Conservation (phyloP, 2,888 invertebrate species). For the Perizoma affinitatum region DNA sequence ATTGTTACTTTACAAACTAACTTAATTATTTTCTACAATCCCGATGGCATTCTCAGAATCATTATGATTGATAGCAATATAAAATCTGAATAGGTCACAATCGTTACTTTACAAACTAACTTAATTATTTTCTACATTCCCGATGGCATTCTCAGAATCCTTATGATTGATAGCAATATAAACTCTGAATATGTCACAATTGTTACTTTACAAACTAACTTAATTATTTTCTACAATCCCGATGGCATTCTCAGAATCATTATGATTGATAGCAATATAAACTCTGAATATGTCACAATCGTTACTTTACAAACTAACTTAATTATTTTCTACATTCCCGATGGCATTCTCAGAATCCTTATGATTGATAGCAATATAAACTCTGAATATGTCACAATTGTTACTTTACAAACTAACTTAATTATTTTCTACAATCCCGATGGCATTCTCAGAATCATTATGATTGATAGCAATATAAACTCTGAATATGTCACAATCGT, state of each 20-base stretch:
- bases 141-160: neutral
- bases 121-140: conserved; percentile 32
- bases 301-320: conserved; percentile 31
- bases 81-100: conserved; percentile 35
- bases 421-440: conserved; percentile 26
- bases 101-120: conserved; percentile 29
- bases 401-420: conserved; percentile 31
- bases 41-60: neutral
- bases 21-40: conserved; percentile 31
- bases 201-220: conserved; percentile 29
- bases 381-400: conserved; percentile 34
- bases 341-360: conserved; percentile 4
- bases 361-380: conserved; percentile 28
- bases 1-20: conserved; percentile 28
- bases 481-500: conserved; percentile 34
- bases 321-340: conserved; percentile 28
- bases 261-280: conserved; percentile 27
- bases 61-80: conserved; percentile 27
- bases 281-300: conserved; percentile 35
- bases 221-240: conserved; percentile 30
- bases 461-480: conserved; percentile 30
- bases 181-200: conserved; percentile 34
- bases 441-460: conserved; percentile 5
- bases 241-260: conserved; percentile 5
- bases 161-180: conserved; percentile 25